Conservation (phyloP, 2,113 vertebrate genomes). For the Thunnus maccoyii region DNA sequence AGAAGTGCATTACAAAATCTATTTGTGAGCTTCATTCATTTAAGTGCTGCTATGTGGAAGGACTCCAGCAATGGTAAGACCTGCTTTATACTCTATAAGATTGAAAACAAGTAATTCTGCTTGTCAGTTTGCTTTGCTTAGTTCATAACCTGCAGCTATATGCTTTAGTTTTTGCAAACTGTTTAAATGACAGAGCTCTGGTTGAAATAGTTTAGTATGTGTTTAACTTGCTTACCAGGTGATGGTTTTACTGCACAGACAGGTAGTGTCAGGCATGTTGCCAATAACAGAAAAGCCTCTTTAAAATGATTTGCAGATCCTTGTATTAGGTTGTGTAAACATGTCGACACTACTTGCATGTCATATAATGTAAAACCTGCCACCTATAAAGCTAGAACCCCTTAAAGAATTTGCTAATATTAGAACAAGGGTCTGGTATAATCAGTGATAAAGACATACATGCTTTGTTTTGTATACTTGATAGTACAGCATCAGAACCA, state of each 20-base stretch:
- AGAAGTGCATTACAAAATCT: background rate
- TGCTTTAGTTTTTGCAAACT: background rate
- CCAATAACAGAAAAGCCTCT: background rate
- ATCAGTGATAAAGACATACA: background rate
- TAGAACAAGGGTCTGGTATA: background rate
- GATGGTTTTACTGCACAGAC: background rate
- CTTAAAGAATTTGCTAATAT: background rate
- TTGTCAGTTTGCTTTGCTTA: background rate
- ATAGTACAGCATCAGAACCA: background rate
- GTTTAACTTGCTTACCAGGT: background rate
- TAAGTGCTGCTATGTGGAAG: conserved; percentile 80
- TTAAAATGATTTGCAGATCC: background rate
- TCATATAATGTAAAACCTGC: background rate
- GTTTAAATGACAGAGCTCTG: background rate
- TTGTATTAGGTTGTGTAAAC: background rate
- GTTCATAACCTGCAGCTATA: background rate
- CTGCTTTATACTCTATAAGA: background rate
- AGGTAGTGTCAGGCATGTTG: background rate
- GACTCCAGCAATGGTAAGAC: conserved; percentile 79
- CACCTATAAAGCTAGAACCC: too few species aligned
- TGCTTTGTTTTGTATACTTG: too few species aligned
- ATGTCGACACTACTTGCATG: background rate
- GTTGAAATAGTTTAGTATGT: background rate
- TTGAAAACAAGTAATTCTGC: background rate
- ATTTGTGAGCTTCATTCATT: conserved; percentile 17